Base-by-base conservation (phyloP, 2,797 vertebrate species). In the Oreonectes daqikongensis region DNA sequence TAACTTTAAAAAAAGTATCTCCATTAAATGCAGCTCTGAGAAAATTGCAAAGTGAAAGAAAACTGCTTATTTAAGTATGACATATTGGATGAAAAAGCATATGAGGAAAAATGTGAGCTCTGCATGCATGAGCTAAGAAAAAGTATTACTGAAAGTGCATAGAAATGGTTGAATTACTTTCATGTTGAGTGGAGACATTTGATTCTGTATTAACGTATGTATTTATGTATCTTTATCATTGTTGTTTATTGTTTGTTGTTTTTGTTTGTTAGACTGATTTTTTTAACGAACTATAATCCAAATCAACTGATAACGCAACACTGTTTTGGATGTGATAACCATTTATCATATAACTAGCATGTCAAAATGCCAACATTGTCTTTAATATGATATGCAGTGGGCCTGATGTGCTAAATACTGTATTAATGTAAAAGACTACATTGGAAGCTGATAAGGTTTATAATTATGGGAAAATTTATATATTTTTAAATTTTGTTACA, bases 401-500 rank as follows among this genome's bases (percentile, higher is more conserved):
- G 75, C 74, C 61, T 61, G 78, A 71, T 79, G 65, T 79, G 77
- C 75, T 77, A 60, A 78, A 79, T 84, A 61, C 83, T 80, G 77
- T 81, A 74, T 82, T 79, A 40, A 60, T 75, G 81, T 72, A 70
- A 69, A 80, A 79, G 69, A 73, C 74, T 65, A 75, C 73, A 78
- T 35, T 35, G n/a, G 28, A 81, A 82, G 57, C 74, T 81, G 44
- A 82, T 79, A 84, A 79, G 77, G 75, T 85, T 84, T 85, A 79
- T 85, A 85, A 85, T 86, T 80, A 77, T 60, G 57, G 79, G 60
- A 76, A 81, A 67, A 72, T 61, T 63, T 85, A 83, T 85, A 82
- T 86, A 77, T 77, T 87, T 86, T 86, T 84, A 79, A 79, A 85
- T 77, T 83, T 75, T 85, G 75, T 82, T 83, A 83, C 79, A 78